Evolutionary conservation across 1,140 invertebrate genomes (phyloP), one percentile per base, ranked within the genome.

Genomic region (Hypsibius dujardini): DNA sequence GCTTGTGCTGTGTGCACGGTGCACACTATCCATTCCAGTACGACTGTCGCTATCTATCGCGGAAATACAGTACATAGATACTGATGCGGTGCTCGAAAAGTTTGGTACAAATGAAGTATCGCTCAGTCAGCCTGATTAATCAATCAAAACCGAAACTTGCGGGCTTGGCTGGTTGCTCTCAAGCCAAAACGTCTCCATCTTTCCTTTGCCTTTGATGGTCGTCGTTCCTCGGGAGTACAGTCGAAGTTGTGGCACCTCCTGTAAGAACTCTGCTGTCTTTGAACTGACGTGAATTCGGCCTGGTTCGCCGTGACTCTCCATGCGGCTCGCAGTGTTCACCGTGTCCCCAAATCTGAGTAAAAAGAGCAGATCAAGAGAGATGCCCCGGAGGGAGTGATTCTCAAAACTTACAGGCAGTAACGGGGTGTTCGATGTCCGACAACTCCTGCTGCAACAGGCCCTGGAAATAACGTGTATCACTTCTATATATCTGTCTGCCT

Each of bases 361-460:
- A 28, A 72, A 80, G 81, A 42, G 56, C 7, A 12, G n/a, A 56
- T n/a, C 50, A 56, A 56, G n/a, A 28, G 28, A 28, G 28, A 28
- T 28, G 28, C 28, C 28, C 28, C 28, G 28, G 28, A 28, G 28
- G 28, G 28, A 28, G 28, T 28, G 28, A 28, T 28, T 12, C 7
- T 12, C 50, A 56, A 7, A n/a, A 56, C 50, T 56, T 56, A 56
- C 15, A 87, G 78, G 74, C 86, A 87, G 76, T 86, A 86, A 14
- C 85, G 76, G 0, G 85, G 85, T 84, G 85, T 85, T 47, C 82
- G 84, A 15, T 83, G 80, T 1, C 85, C 85, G 1, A 86, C 84
- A 0, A 86, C 83, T 0, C 85, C 85, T 0, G 84, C 92, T 0
- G 92, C 73, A 76, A 76, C 47, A 46, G 70, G 28, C 3, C 12